Percentiles rank a stretch among this genome's conserved stretches.
Evolutionary conservation across 2,113 vertebrate species (phyloP).

Genomic region (Amia ocellicauda): DNA sequence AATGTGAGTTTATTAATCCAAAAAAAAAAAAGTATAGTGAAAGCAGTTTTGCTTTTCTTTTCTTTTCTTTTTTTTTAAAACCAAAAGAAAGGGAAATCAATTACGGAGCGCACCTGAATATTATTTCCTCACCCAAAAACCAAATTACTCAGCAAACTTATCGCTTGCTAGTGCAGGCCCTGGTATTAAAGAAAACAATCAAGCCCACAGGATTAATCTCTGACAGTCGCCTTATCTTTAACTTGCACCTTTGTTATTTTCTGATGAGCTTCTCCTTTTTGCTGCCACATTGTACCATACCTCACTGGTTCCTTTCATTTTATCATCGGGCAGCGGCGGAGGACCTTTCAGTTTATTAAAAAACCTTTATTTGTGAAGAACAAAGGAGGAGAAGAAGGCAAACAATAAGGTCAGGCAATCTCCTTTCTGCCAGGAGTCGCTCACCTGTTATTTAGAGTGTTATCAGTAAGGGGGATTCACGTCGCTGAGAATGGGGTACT

Average conservation of each 20-base stretch:
- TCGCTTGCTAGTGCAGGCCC: slow-evolving; percentile 97
- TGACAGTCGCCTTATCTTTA: slow-evolving; percentile 99
- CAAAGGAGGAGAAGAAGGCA: slow-evolving; percentile 91
- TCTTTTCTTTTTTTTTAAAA: slow-evolving; percentile 76
- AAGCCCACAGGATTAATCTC: slow-evolving; percentile 99
- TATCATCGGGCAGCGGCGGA: slow-evolving; percentile 86
- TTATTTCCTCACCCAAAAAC: slow-evolving; percentile 96
- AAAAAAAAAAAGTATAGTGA: slow-evolving; percentile 60
- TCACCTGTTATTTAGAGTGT: slow-evolving; percentile 98
- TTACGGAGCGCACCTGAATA: slow-evolving; percentile 98
- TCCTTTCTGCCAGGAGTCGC: slow-evolving; percentile 95
- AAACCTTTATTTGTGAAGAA: slow-evolving; percentile 99
- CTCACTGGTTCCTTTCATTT: slow-evolving; percentile 99
- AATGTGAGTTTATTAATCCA: slow-evolving; percentile 73
- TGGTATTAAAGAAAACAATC: slow-evolving; percentile 99
- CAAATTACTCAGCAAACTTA: slow-evolving; percentile 99
- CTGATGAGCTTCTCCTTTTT: slow-evolving; percentile 97
- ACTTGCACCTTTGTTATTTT: slow-evolving; percentile 99
- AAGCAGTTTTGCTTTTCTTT: slow-evolving; percentile 76
- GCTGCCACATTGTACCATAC: slow-evolving; percentile 95
- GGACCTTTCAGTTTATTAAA: slow-evolving; percentile 99
- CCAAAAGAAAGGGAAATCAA: slow-evolving; percentile 95
- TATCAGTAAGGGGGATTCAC: slow-evolving; percentile 84
- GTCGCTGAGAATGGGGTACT: slow-evolving; percentile 65
- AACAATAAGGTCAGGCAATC: slow-evolving; percentile 99